Evolutionary conservation across 2,888 invertebrate species (phyloP).

Genomic region (Lycaena phlaeas): DNA sequence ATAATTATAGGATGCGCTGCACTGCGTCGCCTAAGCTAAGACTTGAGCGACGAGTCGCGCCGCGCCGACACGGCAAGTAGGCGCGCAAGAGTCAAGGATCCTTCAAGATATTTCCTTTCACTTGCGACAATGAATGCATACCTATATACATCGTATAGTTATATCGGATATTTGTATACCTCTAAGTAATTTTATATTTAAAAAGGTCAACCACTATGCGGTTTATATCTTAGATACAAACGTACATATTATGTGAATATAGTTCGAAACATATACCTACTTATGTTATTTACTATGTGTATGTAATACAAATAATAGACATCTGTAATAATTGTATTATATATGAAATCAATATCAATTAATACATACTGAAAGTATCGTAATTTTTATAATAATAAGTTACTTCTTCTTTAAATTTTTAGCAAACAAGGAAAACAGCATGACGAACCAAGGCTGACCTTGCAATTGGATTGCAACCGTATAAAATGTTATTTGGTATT

Average conservation of each 20-base stretch:
- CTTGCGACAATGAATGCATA: conserved; percentile 58
- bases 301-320: no score
- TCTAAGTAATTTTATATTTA: conserved; percentile 21
- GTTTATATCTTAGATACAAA: conserved; percentile 2
- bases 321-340: no score
- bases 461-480: conserved; percentile 14
- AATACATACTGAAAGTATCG: no score
- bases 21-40: conserved; percentile 18
- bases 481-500: conserved; percentile 1
- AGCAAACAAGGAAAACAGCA: conserved; percentile 5
- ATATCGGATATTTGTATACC: conserved; percentile 17
- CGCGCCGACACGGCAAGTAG: conserved; percentile 33
- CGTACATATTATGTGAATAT: no score
- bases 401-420: conserved; percentile 1
- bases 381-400: no score
- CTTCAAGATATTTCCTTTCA: conserved; percentile 71
- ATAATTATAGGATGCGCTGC: conserved; percentile 20
- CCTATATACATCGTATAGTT: conserved; percentile 23
- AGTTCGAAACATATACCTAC: no score
- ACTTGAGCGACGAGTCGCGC: conserved; percentile 25
- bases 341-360: no score
- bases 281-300: no score
- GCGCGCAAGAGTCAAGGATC: conserved; percentile 67
- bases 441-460: conserved; percentile 20
- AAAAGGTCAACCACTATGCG: conserved; percentile 22